phyloP scores from a whole-genome alignment of 92 coral and sea anemone genomes.

The Bergia puertoricense region DNA sequence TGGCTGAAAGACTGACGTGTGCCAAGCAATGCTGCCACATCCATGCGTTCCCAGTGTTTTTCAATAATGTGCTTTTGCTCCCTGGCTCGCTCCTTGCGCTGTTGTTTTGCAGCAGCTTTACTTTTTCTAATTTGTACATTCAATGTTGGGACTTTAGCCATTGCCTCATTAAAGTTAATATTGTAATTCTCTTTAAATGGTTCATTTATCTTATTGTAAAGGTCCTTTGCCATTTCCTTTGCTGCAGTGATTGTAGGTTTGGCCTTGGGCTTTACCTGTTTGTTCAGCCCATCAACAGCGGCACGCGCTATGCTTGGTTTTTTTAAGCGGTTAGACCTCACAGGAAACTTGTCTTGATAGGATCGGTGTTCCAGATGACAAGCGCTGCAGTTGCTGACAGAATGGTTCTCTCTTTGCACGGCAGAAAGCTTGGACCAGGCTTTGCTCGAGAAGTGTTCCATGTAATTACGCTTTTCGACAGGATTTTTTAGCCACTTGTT shows the following conservation, averaged over 20 bases:
- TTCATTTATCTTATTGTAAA: slow-evolving; percentile 12
- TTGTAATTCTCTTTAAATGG: slow-evolving; percentile 17
- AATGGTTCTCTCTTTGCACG: not conserved
- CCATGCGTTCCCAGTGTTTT: slow-evolving; percentile 43
- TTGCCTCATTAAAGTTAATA: slow-evolving; percentile 30
- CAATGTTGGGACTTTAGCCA: slow-evolving; percentile 28
- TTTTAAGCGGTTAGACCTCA: not conserved
- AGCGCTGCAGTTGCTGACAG: not conserved
- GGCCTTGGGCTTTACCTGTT: not conserved
- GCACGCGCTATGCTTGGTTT: not conserved
- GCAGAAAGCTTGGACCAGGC: not conserved
- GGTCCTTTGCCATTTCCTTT: not conserved
- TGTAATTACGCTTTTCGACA: not conserved
- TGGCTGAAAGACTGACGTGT: slow-evolving; percentile 25
- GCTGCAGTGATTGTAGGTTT: not conserved
- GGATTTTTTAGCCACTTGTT: slow-evolving; percentile 12
- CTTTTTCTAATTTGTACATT: slow-evolving; percentile 21
- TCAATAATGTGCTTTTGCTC: slow-evolving; percentile 31
- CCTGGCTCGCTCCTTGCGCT: slow-evolving; percentile 27
- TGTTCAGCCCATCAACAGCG: not conserved
- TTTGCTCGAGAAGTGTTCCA: slow-evolving; percentile 7
- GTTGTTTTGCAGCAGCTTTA: slow-evolving; percentile 26
- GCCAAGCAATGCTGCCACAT: slow-evolving; percentile 27
- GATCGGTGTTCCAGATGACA: not conserved
- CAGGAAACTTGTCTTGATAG: slow-evolving; percentile 17